Evolutionary conservation across 2,797 vertebrate species (phyloP).

Genomic region (Cercopithecus petaurista): DNA sequence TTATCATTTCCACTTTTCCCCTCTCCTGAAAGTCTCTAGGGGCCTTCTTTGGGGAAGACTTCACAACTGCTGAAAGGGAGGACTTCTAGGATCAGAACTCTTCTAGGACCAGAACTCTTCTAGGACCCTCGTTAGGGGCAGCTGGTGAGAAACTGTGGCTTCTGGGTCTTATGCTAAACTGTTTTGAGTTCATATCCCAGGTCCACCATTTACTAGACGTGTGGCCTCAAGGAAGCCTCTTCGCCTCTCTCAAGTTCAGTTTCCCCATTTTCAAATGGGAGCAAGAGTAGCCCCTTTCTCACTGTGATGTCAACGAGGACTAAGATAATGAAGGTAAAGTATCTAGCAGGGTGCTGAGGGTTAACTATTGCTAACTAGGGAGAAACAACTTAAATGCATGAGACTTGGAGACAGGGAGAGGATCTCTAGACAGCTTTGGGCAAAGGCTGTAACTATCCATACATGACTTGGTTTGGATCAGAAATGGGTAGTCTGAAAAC

Average conservation of each 20-base stretch:
- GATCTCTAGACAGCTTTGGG: neutral
- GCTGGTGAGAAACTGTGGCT: neutral
- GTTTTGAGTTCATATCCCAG: neutral
- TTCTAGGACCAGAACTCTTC: neutral
- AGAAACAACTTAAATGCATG: neutral
- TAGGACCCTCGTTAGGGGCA: neutral
- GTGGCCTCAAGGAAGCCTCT: neutral
- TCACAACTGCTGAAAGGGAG: neutral
- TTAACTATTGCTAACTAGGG: neutral
- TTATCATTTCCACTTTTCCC: neutral
- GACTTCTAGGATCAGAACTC: neutral
- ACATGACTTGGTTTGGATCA: neutral
- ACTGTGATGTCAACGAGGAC: neutral
- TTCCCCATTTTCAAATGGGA: neutral
- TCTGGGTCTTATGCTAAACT: neutral
- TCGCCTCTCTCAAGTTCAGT: neutral
- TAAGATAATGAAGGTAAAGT: neutral
- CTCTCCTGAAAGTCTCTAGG: neutral
- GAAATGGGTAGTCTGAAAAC: neutral
- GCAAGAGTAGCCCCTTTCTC: neutral
- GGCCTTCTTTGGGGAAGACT: neutral
- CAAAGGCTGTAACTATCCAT: neutral
- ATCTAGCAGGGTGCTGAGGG: too few relatives aligned
- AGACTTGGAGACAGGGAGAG: neutral
- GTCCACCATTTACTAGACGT: neutral